Evolutionary conservation across 2,797 vertebrate species (phyloP).

Genomic region (Rhadinocentrus ornatus): DNA sequence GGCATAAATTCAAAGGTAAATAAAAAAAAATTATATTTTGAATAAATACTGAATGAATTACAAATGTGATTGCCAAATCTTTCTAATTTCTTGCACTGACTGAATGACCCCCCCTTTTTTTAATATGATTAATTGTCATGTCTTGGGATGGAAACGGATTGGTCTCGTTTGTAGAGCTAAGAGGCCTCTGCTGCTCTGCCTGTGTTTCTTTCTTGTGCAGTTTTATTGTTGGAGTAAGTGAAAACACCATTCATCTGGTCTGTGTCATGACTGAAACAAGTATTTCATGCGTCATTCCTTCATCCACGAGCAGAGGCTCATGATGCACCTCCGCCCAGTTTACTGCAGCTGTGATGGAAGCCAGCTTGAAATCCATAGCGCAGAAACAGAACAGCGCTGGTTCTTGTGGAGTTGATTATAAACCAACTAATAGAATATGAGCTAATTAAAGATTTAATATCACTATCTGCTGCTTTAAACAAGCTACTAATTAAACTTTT

Average conservation of each 20-base stretch:
- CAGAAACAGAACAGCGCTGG: constrained; percentile 29
- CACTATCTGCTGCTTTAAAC: constrained; percentile 14
- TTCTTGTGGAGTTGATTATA: constrained; percentile 16
- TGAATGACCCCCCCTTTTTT: background rate
- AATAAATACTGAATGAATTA: no score
- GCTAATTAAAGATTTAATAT: constrained; percentile 5
- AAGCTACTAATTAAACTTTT: constrained; percentile 17
- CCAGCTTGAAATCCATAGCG: constrained; percentile 51
- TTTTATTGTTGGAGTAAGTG: constrained; percentile 64
- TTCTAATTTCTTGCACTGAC: background rate
- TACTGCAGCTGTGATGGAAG: constrained; percentile 69
- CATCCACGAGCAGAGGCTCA: constrained; percentile 55
- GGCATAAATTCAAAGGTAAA: no score
- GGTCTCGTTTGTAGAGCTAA: constrained; percentile 26
- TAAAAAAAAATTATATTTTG: no score
- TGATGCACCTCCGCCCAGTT: constrained; percentile 70
- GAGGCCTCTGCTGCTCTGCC: constrained; percentile 35
- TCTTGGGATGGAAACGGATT: constrained; percentile 13
- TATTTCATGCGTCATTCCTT: constrained; percentile 75
- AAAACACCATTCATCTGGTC: constrained; percentile 75
- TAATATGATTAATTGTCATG: constrained; percentile 7
- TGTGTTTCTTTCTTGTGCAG: constrained; percentile 48
- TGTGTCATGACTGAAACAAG: constrained; percentile 69
- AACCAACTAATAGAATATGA: constrained; percentile 12
- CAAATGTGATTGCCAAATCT: background rate